Percentiles rank a stretch among this genome's conserved stretches.
Conservation (phyloP, 2,113 vertebrate species). For the human (Homo sapiens) region GRCh38 chr3:184634501-184635000, state of each 20-base stretch:
- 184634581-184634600: background rate
- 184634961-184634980: background rate
- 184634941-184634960: background rate
- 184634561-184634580: background rate
- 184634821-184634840: background rate
- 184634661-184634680: background rate
- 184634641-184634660: background rate
- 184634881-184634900: background rate
- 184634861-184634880: background rate
- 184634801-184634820: background rate
- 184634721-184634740: background rate
- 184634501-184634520: slow-evolving; percentile 22
- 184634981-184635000: background rate
- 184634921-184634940: background rate
- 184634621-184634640: accelerated
- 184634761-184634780: background rate
- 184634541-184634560: background rate
- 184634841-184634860: background rate
- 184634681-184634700: background rate
- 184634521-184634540: background rate
- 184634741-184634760: background rate
- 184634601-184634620: accelerated
- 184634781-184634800: background rate
- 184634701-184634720: background rate
- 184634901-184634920: background rate